Evolutionary conservation across 2,113 vertebrate genomes (phyloP), one percentile per base, ranked within the genome.

Genomic region (Piaya cayana): DNA sequence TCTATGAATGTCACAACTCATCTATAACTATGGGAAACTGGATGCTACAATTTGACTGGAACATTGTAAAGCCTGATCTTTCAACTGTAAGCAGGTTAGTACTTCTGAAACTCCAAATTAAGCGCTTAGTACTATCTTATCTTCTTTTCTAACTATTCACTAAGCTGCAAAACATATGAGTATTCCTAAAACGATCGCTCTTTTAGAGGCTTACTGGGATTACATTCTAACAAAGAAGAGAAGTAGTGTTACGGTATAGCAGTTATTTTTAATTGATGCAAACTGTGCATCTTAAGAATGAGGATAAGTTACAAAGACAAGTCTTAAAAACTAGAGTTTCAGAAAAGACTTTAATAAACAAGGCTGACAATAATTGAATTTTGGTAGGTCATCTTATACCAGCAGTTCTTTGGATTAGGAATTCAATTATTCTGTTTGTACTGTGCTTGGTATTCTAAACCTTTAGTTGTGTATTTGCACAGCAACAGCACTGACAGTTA

Each of bases 381-480:
- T 71, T 75, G 53, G 43, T 90, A 85, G 60, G 88, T 94, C 88
- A 81, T 22, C 64, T 90, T 49, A 80, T 5, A 67, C 26, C 43
- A 75, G 76, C 43, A 81, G 47, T 65, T 20, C 37, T 95, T 88
- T 81, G 60, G 68, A 94, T 85, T 42, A 91, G 68, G 30, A 92
- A 83, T 78, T 88, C 13, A 93, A n/a, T 81, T 93, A 93, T 82
- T 93, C 86, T 79, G 49, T 90, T 86, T 91, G 80, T 79, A 88
- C 43, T 79, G 20, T 64, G 23, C 43, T 68, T 90, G 62, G 63
- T 52, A 88, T 88, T 86, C 85, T 83, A 83, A 80, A 90, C 39
- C 52, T 93, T 50, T 21, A 85, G 43, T 12, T 62, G 13, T 68
- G 87, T 64, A 79, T 79, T 82, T 8, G 1, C 55, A 62, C 25